Evolutionary conservation across 2,113 vertebrate genomes (phyloP), one percentile per base, ranked within the genome.

Genomic region (Dermatemys mawii): DNA sequence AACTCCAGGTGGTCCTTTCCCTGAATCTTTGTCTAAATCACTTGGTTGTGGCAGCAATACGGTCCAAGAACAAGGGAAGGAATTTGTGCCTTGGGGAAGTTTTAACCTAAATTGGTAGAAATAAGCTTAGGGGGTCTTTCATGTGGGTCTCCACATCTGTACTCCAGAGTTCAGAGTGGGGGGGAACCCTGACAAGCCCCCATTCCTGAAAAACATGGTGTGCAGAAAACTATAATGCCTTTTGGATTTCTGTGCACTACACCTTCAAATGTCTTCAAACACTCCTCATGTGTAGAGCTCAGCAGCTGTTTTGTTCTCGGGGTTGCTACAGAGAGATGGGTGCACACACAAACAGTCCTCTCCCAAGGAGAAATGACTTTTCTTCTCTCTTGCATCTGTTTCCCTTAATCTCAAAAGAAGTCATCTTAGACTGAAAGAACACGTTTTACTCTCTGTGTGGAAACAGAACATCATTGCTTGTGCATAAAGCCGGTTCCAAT

Each of bases 361-460:
- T 75, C 63, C 67, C 49, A 26, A 41, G 55, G 82, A 83, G 78
- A 21, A 57, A 16, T 3, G 11, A 35, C 5, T 89, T 79, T 76
- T 67, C 22, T 84, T 44, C 38, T 32, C 81, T 50, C 87, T 93
- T 85, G 53, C 76, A 83, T 75, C 44, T 93, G 44, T n/a, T 95
- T 93, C 32, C 35, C 94, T 81, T 94, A 91, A 96, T 92, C 80
- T 90, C 89, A 87, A 86, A 95, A 91, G 83, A 95, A 95, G 82
- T 76, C 82, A 79, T 73, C 90, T 84, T 32, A 90, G 92, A 81
- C 48, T 90, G 70, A 94, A 85, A 50, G 60, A 93, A 50, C 80
- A 78, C 2, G 55, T 63, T 92, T 95, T 84, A 78, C 86, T 93
- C 78, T 78, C 60, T 90, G 35, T 60, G 84, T 83, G 79, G 88